Conservation (phyloP, 2,797 vertebrate genomes). For the Gobionotothen gibberifrons region DNA sequence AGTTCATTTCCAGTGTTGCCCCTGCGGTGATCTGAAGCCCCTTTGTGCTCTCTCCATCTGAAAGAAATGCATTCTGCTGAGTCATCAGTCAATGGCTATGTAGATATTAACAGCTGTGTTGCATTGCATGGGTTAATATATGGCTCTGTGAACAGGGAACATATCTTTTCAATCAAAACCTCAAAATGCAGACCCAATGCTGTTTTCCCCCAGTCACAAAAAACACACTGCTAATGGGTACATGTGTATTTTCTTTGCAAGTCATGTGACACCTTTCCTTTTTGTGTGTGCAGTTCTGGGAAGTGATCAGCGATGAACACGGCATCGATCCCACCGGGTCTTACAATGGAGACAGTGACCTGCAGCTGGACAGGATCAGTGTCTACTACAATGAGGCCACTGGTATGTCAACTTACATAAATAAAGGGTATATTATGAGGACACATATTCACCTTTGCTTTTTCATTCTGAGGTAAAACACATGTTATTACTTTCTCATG, state of each 20-base stretch:
- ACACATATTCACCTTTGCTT: slow-evolving; percentile 1
- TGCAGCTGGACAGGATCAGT: slow-evolving; percentile 89
- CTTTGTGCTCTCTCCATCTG: slow-evolving; percentile 59
- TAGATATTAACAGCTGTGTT: slow-evolving; percentile 59
- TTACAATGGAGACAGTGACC: slow-evolving; percentile 88
- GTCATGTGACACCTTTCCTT: slow-evolving; percentile 65
- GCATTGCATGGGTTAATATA: slow-evolving; percentile 43
- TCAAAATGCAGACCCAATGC: slow-evolving; percentile 56
- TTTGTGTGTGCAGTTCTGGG: slow-evolving; percentile 86
- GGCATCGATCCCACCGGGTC: slow-evolving; percentile 88
- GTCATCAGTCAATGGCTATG: slow-evolving; percentile 45
- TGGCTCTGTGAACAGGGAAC: slow-evolving; percentile 32
- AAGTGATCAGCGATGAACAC: slow-evolving; percentile 89
- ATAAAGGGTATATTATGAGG: not conserved
- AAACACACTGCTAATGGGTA: slow-evolving; percentile 44
- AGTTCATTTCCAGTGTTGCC: slow-evolving; percentile 55
- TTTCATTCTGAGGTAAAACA: slow-evolving; percentile 6
- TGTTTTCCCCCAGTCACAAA: slow-evolving; percentile 46
- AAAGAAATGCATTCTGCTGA: slow-evolving; percentile 58
- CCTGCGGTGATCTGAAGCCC: slow-evolving; percentile 37
- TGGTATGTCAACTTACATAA: slow-evolving; percentile 68
- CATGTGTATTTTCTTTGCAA: slow-evolving; percentile 36
- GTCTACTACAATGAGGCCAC: slow-evolving; percentile 89
- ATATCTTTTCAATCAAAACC: slow-evolving; percentile 42
- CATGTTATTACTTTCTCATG: slow-evolving; percentile 6